Base-by-base conservation (phyloP, 2,888 invertebrate species). In the Cyrtodaria siliqua region DNA sequence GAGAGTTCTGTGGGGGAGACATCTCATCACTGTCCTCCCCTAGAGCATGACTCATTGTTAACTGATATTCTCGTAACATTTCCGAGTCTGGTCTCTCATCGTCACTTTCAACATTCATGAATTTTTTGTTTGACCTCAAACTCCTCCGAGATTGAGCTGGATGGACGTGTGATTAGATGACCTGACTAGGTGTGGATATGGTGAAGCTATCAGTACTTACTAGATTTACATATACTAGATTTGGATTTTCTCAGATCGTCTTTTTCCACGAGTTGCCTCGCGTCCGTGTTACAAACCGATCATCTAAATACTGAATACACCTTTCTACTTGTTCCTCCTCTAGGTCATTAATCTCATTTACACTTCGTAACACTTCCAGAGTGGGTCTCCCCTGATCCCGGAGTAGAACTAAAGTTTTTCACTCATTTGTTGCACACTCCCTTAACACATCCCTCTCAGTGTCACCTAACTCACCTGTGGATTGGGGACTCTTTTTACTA, bases 111-210 rank as follows among this genome's bases (percentile, higher is more conserved):
- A 63, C 66, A n/a, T 55, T 67, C 26, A 82, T 57, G 52, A 81
- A 64, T 20, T 81, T 76, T 74, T 86, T 79, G 60, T 88, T 86
- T 49, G 84, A n/a, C 78, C 57, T 82, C 84, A 38, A 77, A 61
- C 49, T 83, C 83, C 18, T 82, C 86, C 0, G 82, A 80, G 16
- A 89, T 72, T 9, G 89, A 90, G 61, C 87, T 87, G 16, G 84
- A 68, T 6, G 89, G 88, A 8, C n/a, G 87, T 85, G 24, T 84
- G 79, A 6, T 78, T 56, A 6, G 78, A 66, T 27, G 90, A 90
- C 18, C n/a, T 84, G 85, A 74, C 87, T 89, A 38, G 89, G 87
- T 2, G 90, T 88, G 6, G 90, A 90, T 44, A 90, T 82, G 6
- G 89, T 90, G 59, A 88, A 83, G 76, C 88, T 89, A 27, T 86